phyloP scores from a whole-genome alignment of 2,797 vertebrate species.

The Eurystomus glaucurus region DNA sequence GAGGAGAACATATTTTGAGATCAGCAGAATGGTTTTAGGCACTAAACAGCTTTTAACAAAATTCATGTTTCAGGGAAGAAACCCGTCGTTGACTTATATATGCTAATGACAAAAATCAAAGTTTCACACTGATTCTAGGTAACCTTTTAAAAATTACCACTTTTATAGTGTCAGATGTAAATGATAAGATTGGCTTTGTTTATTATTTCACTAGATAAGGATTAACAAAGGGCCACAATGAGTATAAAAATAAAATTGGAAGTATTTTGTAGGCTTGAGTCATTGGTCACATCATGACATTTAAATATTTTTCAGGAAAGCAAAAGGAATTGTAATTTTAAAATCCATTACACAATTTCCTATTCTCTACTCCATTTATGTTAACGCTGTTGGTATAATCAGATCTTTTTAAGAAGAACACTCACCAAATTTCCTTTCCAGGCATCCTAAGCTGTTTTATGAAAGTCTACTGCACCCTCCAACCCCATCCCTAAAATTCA shows the following conservation, averaged over 20 bases:
- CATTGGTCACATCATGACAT: neutral
- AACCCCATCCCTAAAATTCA: neutral
- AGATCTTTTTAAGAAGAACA: neutral
- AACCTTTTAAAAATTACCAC: constrained; percentile 58
- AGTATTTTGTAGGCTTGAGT: neutral
- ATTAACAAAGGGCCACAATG: neutral
- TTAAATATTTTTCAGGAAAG: constrained; percentile 2
- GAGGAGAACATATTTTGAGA: constrained; percentile 87
- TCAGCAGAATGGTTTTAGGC: constrained; percentile 87
- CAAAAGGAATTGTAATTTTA: neutral
- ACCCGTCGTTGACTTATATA: constrained; percentile 69
- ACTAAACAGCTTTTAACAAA: constrained; percentile 86
- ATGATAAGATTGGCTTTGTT: constrained; percentile 18
- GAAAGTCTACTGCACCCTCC: neutral
- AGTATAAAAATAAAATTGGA: neutral
- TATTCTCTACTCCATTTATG: neutral
- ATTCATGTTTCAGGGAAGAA: constrained; percentile 68
- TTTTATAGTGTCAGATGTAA: constrained; percentile 1
- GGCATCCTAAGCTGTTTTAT: neutral
- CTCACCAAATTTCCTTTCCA: neutral
- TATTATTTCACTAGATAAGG: constrained; percentile 21
- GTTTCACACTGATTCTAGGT: constrained; percentile 31
- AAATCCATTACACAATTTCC: neutral
- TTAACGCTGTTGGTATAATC: fast-evolving
- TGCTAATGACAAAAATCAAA: constrained; percentile 71